phyloP scores from a whole-genome alignment of 2,888 invertebrate genomes.

The Antheraea yamamai region DNA sequence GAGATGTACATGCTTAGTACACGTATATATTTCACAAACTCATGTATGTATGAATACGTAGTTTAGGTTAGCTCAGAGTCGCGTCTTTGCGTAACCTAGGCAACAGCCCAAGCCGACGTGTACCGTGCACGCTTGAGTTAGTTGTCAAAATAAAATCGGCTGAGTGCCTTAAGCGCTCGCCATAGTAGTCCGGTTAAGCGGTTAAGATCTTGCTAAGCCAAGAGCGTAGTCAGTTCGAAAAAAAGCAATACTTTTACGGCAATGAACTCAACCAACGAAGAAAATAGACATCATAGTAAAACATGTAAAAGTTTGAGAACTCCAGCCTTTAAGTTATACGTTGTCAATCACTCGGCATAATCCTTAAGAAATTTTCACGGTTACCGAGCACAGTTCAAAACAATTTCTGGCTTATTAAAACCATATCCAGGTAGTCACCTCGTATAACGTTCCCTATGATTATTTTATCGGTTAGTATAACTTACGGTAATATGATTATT shows the following conservation, averaged over 20 bases:
- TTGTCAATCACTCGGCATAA: constrained; percentile 61
- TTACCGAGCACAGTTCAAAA: constrained; percentile 73
- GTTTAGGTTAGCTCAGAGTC: too few relatives aligned
- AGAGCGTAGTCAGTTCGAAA: too few relatives aligned
- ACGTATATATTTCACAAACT: too few relatives aligned
- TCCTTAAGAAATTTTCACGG: constrained; percentile 76
- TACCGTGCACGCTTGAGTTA: too few relatives aligned
- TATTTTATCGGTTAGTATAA: constrained; percentile 32
- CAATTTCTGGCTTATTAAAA: constrained; percentile 79
- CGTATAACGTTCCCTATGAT: constrained; percentile 45
- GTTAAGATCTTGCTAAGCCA: too few relatives aligned
- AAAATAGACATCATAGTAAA: neutral
- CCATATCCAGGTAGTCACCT: constrained; percentile 58
- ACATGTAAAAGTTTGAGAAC: constrained; percentile 52
- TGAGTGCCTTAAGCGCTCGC: too few relatives aligned
- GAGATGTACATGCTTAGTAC: too few relatives aligned
- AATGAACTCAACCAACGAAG: neutral
- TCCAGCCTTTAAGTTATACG: constrained; percentile 45
- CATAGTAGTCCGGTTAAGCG: too few relatives aligned
- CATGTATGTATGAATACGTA: too few relatives aligned
- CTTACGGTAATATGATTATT: constrained; percentile 57
- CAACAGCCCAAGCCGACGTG: too few relatives aligned
- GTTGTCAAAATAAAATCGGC: too few relatives aligned
- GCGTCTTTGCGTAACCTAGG: too few relatives aligned
- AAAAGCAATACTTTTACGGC: neutral